Percentiles rank a stretch among this genome's conserved stretches.
phyloP scores from a whole-genome alignment of 2,888 invertebrate species.

The Anarsia innoxiella region DNA sequence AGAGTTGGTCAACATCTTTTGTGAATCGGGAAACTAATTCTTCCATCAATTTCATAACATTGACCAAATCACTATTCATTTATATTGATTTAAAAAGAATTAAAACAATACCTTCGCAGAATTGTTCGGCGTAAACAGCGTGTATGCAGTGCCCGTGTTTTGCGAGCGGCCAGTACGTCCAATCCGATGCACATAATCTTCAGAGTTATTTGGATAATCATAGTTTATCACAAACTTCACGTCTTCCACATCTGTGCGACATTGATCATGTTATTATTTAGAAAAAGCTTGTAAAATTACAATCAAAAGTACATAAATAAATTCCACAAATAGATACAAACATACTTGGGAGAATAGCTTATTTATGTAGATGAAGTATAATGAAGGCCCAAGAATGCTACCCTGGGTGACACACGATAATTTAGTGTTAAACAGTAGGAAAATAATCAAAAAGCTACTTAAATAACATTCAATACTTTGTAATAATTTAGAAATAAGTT shows the following conservation, averaged over 20 bases:
- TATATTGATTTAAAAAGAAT: too few species aligned
- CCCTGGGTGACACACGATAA: neutral
- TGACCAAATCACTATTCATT: too few species aligned
- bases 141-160: constrained; percentile 96
- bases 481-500: too few species aligned
- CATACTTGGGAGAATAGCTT: constrained; percentile 18
- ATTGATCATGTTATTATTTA: constrained; percentile 3
- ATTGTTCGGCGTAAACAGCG: constrained; percentile 94
- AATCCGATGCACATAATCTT: constrained; percentile 98
- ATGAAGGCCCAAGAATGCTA: neutral
- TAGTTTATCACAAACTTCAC: constrained; percentile 99
- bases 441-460: too few species aligned
- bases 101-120: constrained; percentile 80
- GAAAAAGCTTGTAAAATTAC: too few species aligned
- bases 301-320: too few species aligned
- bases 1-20: too few species aligned
- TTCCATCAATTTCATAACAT: too few species aligned
- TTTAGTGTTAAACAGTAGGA: too few species aligned
- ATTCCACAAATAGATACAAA: constrained; percentile 20
- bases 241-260: constrained; percentile 97
- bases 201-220: constrained; percentile 97
- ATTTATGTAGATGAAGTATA: neutral
- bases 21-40: too few species aligned
- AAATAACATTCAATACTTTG: too few species aligned
- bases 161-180: constrained; percentile 96